Base-by-base conservation (phyloP, 2,888 invertebrate species). In the Eilema sororculum region DNA sequence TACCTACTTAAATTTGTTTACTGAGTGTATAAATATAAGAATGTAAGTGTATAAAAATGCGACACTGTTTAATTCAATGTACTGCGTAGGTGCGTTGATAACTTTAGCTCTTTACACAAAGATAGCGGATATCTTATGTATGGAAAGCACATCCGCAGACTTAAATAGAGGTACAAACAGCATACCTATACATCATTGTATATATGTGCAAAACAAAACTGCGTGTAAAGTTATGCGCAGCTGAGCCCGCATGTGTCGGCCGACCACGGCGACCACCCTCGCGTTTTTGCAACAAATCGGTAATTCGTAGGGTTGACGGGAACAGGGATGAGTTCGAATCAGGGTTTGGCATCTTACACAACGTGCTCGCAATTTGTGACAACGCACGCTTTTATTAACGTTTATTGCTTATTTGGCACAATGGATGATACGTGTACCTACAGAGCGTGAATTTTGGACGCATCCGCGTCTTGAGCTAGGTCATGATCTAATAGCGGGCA, bases 221-320 rank as follows among this genome's bases (percentile, higher is more conserved):
- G 74, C 83, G 79, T 79, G 82, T 72, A 71, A 79, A 76, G 65
- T 79, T 82, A 72, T 72, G 74, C 81, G 91, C 94, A 93, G 94
- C 93, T 93, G 94, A 89, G 89, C 94, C 94, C 94, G 94, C 94
- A 94, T 94, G 78, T 63, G 69, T 76, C 28, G 28, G 5, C 30
- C 85, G 93, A 91, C 94, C 93, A 93, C 94, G 5, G 6, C 85
- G 93, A 91, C 94, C 93, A 93, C 94, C 94, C 94, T 87, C 85
- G 84, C 82, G 82, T 78, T 83, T 86, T 86, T 78, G 88, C 88
- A 89, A 87, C 87, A 87, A 82, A 83, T 81, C 73, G 73, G 74
- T 78, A 81, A 77, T 80, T 73, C 72, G 68, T 78, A 75, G 74
- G 76, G 72, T 76, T 78, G 69, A 73, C 73, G 77, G 70, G 65